Evolutionary conservation across 2,797 vertebrate genomes (phyloP).

Genomic region (Chiroxiphia lanceolata): DNA sequence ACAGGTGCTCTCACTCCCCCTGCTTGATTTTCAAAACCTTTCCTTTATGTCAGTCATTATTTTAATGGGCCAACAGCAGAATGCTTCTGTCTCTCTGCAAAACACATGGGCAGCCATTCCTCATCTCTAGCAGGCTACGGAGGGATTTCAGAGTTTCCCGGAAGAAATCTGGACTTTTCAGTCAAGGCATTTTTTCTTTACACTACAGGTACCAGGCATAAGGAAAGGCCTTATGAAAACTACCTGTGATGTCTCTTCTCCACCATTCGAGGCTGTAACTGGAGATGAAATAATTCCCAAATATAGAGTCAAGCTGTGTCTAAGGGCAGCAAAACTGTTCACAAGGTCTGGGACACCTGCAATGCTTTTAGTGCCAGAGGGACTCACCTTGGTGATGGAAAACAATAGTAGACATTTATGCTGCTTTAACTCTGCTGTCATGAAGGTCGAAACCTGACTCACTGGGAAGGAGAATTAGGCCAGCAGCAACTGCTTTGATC

Average conservation of each 20-base stretch:
- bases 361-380: neutral
- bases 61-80: neutral
- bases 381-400: neutral
- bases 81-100: neutral
- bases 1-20: neutral
- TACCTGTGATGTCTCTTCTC: neutral
- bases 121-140: neutral
- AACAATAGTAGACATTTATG: neutral
- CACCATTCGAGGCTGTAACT: neutral
- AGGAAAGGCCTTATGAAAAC: neutral
- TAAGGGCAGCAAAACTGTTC: neutral
- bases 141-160: neutral
- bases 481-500: neutral
- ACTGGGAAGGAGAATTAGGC: neutral
- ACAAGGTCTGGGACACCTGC: neutral
- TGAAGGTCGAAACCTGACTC: neutral
- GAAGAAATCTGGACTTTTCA: neutral
- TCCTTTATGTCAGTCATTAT: neutral
- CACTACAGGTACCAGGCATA: accelerated
- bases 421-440: neutral
- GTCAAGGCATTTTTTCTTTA: neutral
- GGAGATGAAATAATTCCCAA: neutral
- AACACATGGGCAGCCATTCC: neutral
- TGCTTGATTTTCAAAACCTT: neutral
- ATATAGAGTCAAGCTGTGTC: neutral